These are phyloP conservation scores for Thymelicus lineola DNA, from an alignment of 2,888 invertebrate genomes.

Conservation along the genomic window DNA sequence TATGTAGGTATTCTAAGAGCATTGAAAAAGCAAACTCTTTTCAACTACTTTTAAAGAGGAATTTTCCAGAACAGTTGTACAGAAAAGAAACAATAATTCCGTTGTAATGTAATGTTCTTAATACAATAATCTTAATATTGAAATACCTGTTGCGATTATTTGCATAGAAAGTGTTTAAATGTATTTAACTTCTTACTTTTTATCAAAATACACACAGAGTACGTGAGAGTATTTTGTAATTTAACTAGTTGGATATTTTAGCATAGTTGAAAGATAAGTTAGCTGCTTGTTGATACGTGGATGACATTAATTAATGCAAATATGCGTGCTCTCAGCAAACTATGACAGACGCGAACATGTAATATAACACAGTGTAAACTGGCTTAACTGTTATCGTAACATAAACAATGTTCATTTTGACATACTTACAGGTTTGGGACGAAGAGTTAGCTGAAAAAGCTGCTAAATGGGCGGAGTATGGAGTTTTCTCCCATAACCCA, in stretches of 20 bases:
- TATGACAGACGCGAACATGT: constrained; percentile 23
- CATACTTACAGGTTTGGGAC: constrained; percentile 49
- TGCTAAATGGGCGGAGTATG: constrained; percentile 49
- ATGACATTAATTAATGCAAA: constrained; percentile 31
- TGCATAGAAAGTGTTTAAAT: too few species aligned
- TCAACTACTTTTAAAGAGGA: too few species aligned
- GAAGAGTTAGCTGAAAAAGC: constrained; percentile 54
- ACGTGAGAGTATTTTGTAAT: background rate
- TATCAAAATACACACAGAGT: background rate
- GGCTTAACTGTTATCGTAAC: background rate
- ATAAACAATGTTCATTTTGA: background rate
- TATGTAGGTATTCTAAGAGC: too few species aligned
- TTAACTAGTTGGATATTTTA: background rate
- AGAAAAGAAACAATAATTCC: too few species aligned
- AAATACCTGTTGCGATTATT: too few species aligned
- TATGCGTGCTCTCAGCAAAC: constrained; percentile 27
- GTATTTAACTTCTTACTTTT: background rate
- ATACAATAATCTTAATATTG: too few species aligned
- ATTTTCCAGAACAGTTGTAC: too few species aligned
- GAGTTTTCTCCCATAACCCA: constrained; percentile 49
- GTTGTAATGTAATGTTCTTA: too few species aligned
- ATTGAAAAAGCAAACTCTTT: too few species aligned
- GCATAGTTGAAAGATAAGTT: constrained; percentile 10
- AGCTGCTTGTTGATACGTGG: constrained; percentile 12
- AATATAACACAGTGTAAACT: constrained; percentile 16